Evolutionary conservation across 2,797 vertebrate genomes (phyloP), one percentile per base, ranked within the genome.

Genomic region (Ispidina picta): DNA sequence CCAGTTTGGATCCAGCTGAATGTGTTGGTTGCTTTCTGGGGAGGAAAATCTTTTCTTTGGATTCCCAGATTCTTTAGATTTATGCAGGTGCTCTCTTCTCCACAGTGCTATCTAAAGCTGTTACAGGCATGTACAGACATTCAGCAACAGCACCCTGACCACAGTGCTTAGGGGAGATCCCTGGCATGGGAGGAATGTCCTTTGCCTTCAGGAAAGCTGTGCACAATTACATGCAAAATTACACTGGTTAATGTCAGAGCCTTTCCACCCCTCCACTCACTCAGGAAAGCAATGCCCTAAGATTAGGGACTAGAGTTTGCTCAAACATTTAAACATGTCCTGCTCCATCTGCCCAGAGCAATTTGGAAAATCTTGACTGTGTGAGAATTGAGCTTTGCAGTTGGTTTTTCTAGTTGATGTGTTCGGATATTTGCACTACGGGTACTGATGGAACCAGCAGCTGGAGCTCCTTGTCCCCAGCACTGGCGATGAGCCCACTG

Each of bases 341-440:
- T 74, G 26, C 43, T 86, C 37, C 48, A 31, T 52, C 58, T 37
- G 8, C 37, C 28, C 25, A 39, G n/a, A 78, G 35, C 46, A 56
- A 48, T 33, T n/a, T 37, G 35, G 46, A 78, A 74, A 70, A 65
- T 49, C 19, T 10, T 23, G 22, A 35, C 35, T 3, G 0, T 18
- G 29, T 13, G 28, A 21, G 43, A 88, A 33, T 3, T 25, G 37
- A 83, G 59, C 23, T 49, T 56, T 75, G 12, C 31, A 44, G n/a
- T 33, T 48, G 31, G 15, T 73, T 37, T 81, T 82, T 62, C 46
- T 68, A 46, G 48, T 22, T 59, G 22, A 29, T 18, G 2, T 0
- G 2, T 37, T n/a, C 12, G 56, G 44, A 8, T 41, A 6, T 68
- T 81, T 2, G 0, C n/a, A 18, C 18, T 2, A 1, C 0, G 1